phyloP scores from a whole-genome alignment of 1,140 invertebrate species.

The Anoplophora glabripennis region DNA sequence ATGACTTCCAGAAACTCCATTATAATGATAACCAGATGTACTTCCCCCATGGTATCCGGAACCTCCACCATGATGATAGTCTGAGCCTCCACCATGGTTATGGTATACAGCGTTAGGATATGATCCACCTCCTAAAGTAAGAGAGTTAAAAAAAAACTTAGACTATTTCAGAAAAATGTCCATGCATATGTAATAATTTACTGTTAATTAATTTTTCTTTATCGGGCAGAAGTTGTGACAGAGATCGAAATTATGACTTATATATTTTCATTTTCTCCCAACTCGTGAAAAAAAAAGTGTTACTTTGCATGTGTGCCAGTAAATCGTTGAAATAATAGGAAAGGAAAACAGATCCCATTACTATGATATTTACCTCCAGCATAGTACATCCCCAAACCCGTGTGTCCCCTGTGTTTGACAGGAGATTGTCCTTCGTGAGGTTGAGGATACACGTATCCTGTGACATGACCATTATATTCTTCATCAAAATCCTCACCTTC shows the following conservation, averaged over 20 bases:
- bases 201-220: too few relatives aligned
- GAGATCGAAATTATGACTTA: too few relatives aligned
- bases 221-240: too few relatives aligned
- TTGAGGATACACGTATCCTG: constrained; percentile 45
- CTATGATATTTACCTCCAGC: constrained; percentile 1
- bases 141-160: background rate
- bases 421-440: background rate
- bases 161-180: too few relatives aligned
- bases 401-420: constrained; percentile 12
- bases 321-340: too few relatives aligned
- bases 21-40: background rate
- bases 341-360: too few relatives aligned
- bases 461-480: constrained; percentile 52
- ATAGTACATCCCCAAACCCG: constrained; percentile 19
- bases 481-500: constrained; percentile 43
- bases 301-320: too few relatives aligned
- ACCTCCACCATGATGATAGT: background rate
- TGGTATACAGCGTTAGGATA: background rate
- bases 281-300: too few relatives aligned
- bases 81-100: background rate
- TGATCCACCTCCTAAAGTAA: background rate
- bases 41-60: background rate
- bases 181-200: too few relatives aligned
- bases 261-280: too few relatives aligned
- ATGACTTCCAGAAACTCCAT: background rate